Evolutionary conservation across 35 echinoderm and acorn worm genomes (phyloP).

Genomic region (Heliocidaris erythrogramma): DNA sequence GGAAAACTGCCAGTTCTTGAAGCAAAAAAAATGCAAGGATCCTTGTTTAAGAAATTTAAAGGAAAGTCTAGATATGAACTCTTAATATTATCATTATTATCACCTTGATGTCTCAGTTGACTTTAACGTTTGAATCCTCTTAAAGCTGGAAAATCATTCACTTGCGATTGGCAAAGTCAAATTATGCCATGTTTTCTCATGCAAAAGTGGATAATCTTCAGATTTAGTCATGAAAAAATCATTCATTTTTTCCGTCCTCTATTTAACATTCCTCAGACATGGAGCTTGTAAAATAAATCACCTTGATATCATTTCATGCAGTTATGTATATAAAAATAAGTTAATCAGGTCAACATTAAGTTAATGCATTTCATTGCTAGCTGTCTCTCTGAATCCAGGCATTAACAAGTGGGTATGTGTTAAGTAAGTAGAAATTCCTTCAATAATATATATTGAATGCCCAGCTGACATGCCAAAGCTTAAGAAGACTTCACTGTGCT

Average conservation of each 20-base stretch:
- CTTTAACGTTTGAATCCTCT: background rate
- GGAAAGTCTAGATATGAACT: background rate
- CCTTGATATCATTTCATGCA: constrained; percentile 11
- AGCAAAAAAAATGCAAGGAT: no score
- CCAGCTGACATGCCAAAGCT: no score
- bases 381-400: background rate
- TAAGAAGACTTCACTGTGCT: no score
- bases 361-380: background rate
- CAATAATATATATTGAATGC: no score
- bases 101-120: background rate
- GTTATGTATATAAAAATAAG: background rate
- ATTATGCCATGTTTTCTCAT: background rate
- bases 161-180: background rate
- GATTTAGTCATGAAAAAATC: background rate
- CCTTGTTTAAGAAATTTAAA: background rate
- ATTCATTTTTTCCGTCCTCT: background rate
- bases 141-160: background rate
- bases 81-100: background rate
- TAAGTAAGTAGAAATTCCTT: no score
- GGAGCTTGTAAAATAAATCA: background rate
- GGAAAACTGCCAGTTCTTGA: no score
- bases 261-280: background rate
- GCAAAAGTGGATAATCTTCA: background rate
- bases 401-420: background rate
- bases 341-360: background rate